Conservation (phyloP, 2,888 invertebrate species). For the Eurytoma californica region DNA sequence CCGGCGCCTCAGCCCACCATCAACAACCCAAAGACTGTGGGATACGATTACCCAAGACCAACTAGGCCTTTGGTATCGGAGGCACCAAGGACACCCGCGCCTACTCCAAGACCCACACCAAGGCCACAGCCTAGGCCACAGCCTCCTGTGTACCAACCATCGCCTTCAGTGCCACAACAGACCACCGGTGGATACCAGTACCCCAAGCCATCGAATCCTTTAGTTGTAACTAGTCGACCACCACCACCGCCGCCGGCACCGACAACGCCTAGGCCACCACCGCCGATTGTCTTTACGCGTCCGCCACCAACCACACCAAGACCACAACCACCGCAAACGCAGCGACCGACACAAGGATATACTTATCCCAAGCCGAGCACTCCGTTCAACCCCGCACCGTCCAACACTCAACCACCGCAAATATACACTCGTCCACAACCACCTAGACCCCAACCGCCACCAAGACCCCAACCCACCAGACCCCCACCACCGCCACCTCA, state of each 20-base stretch:
- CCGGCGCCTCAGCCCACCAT: constrained; percentile 36
- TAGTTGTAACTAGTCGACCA: constrained; percentile 29
- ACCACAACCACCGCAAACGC: constrained; percentile 30
- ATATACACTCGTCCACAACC: background rate
- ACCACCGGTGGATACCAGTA: constrained; percentile 6
- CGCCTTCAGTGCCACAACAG: constrained; percentile 50
- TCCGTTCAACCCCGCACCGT: background rate
- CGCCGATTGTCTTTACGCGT: constrained; percentile 26
- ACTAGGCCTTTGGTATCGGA: constrained; percentile 53
- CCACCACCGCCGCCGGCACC: background rate
- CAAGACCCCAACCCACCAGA: background rate
- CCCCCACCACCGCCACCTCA: constrained; percentile 60
- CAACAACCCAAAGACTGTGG: background rate
- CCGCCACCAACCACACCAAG: constrained; percentile 52
- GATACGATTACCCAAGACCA: constrained; percentile 38
- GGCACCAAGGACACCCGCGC: constrained; percentile 61
- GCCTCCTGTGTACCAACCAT: constrained; percentile 50
- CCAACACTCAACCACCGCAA: background rate
- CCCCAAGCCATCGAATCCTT: constrained; percentile 22
- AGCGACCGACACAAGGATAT: constrained; percentile 6
- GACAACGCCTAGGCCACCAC: constrained; percentile 17
- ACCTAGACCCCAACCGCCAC: background rate
- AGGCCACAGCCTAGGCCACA: constrained; percentile 41
- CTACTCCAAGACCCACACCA: constrained; percentile 51
- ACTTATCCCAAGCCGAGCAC: background rate